A percentile compares a stretch with the other conserved stretches of the same genome.
Conservation (phyloP, 2,113 vertebrate genomes). For the Chrysochloris asiatica region DNA sequence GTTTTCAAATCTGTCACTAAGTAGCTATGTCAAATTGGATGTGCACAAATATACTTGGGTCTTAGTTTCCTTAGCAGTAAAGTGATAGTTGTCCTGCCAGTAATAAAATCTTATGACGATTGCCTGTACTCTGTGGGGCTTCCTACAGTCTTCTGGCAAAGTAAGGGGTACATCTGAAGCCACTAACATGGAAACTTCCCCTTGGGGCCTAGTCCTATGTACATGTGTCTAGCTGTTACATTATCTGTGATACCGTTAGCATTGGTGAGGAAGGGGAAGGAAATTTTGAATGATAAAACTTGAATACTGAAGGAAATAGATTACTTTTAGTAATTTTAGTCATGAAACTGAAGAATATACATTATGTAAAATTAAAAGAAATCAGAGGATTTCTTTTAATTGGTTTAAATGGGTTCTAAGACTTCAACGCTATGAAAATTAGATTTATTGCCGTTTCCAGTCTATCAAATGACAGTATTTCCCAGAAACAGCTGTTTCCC, state of each 20-base stretch:
- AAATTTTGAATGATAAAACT: neutral
- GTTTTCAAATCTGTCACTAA: neutral
- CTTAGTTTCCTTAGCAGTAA: neutral
- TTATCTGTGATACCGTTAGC: neutral
- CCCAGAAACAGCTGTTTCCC: neutral
- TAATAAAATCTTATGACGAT: neutral
- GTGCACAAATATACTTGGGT: neutral
- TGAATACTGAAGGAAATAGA: neutral
- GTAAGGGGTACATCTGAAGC: neutral
- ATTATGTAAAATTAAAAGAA: conserved; percentile 12
- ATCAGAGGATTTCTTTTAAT: neutral
- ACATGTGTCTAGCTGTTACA: neutral
- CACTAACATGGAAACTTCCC: neutral
- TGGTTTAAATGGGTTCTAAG: neutral
- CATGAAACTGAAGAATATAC: conserved; percentile 17
- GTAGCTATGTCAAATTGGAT: neutral
- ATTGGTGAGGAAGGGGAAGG: neutral
- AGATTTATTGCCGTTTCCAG: neutral
- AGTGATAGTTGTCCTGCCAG: neutral
- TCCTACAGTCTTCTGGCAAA: neutral
- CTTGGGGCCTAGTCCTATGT: neutral
- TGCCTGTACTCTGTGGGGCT: neutral
- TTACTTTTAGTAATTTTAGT: conserved; percentile 31
- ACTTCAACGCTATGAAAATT: neutral
- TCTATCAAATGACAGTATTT: neutral